These are phyloP conservation scores for Tiphia femorata DNA, from an alignment of 2,888 invertebrate species.

Conservation along the genomic window DNA sequence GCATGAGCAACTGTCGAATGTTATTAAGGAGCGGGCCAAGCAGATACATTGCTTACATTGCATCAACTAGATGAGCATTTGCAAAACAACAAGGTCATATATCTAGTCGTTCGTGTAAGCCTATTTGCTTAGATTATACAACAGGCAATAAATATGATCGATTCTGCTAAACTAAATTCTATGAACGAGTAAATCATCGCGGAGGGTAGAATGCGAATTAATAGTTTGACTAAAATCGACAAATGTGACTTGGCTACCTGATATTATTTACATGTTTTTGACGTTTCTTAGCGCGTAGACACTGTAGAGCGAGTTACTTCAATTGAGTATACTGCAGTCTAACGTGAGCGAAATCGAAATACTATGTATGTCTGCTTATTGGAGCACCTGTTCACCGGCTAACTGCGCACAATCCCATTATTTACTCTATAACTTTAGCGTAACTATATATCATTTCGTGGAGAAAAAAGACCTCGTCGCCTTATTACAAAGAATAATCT, in stretches of 20 bases:
- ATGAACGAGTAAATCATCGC: background rate
- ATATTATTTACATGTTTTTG: constrained; percentile 45
- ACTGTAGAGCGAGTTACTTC: no score
- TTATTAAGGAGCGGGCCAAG: background rate
- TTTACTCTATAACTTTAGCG: no score
- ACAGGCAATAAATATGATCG: background rate
- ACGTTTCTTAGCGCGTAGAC: constrained; percentile 22
- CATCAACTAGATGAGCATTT: constrained; percentile 3
- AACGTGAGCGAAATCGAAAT: no score
- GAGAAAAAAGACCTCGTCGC: no score
- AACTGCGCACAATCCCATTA: no score
- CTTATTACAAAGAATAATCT: no score
- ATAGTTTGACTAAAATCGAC: constrained; percentile 1
- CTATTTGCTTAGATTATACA: background rate
- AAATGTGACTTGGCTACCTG: constrained; percentile 33
- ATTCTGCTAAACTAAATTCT: no score
- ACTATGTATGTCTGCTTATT: no score
- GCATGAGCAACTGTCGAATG: background rate
- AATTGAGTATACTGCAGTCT: no score
- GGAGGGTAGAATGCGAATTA: background rate
- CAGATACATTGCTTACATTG: constrained; percentile 11
- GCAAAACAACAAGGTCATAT: constrained; percentile 20
- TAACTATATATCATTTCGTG: no score
- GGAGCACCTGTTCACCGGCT: no score
- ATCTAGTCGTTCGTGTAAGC: background rate